Evolutionary conservation across 2,888 invertebrate genomes (phyloP).

Genomic region (Napeogenes sylphis): DNA sequence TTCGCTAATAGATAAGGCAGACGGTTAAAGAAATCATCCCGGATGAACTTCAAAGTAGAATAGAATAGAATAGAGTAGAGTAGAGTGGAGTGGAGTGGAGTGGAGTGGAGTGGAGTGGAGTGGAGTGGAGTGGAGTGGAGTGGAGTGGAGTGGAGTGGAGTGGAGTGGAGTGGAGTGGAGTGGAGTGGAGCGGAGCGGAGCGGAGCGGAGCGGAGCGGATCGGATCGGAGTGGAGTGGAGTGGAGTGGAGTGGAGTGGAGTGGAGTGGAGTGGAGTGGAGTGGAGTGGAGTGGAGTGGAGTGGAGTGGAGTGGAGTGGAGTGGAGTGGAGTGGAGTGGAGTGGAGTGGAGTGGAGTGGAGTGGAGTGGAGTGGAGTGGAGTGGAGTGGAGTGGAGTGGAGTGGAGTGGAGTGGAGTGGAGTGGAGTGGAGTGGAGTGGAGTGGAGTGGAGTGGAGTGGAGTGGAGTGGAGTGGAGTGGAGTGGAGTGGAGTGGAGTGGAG

Average conservation of each 20-base stretch:
- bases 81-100: slow-evolving; percentile 10
- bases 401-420: too few relatives aligned
- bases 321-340: slow-evolving; percentile 10
- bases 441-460: too few relatives aligned
- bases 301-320: slow-evolving; percentile 8
- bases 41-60: too few relatives aligned
- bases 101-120: slow-evolving; percentile 11
- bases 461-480: too few relatives aligned
- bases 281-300: slow-evolving; percentile 3
- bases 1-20: too few relatives aligned
- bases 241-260: slow-evolving; percentile 13
- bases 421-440: too few relatives aligned
- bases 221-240: slow-evolving; percentile 11
- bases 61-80: neutral
- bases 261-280: slow-evolving; percentile 13
- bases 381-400: too few relatives aligned
- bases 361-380: neutral
- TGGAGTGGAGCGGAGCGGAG: slow-evolving; percentile 10
- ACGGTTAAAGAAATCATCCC: too few relatives aligned
- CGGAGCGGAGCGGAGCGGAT: slow-evolving; percentile 11
- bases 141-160: slow-evolving; percentile 7
- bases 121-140: slow-evolving; percentile 10
- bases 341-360: slow-evolving; percentile 5
- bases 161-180: slow-evolving; percentile 9
- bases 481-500: too few relatives aligned